Evolutionary conservation across 1,140 invertebrate genomes (phyloP).

Genomic region (Megalonaias nervosa): DNA sequence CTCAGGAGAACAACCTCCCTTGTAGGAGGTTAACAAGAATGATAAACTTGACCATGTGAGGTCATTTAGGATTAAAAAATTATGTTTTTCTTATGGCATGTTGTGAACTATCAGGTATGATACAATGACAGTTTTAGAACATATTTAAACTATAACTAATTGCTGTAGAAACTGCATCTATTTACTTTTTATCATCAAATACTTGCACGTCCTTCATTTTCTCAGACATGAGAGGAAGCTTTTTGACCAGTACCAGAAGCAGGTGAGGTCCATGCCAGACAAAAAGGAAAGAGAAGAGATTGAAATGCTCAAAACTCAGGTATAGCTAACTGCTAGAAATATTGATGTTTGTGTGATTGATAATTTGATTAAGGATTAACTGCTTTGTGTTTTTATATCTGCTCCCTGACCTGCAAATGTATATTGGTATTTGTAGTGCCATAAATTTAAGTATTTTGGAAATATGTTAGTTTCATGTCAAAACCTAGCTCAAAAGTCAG

Average conservation of each 20-base stretch:
- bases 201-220: no score
- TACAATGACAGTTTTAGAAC: background rate
- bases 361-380: no score
- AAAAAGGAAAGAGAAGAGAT: conserved; percentile 71
- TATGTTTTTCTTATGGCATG: background rate
- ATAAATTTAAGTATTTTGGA: background rate
- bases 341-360: no score
- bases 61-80: background rate
- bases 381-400: background rate
- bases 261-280: conserved; percentile 61
- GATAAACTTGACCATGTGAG: background rate
- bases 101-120: background rate
- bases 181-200: no score
- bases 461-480: background rate
- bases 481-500: background rate
- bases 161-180: background rate
- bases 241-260: conserved; percentile 71
- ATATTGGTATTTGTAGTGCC: background rate
- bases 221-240: conserved; percentile 67
- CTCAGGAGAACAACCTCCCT: no score
- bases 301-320: conserved; percentile 66
- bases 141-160: conserved; percentile 13
- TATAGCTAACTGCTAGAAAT: conserved; percentile 17
- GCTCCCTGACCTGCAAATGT: background rate
- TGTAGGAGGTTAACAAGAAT: no score